A percentile compares a stretch with the other conserved stretches of the same genome.
Evolutionary conservation across 2,113 vertebrate species (phyloP).

Genomic region (Cichladusa arquata): DNA sequence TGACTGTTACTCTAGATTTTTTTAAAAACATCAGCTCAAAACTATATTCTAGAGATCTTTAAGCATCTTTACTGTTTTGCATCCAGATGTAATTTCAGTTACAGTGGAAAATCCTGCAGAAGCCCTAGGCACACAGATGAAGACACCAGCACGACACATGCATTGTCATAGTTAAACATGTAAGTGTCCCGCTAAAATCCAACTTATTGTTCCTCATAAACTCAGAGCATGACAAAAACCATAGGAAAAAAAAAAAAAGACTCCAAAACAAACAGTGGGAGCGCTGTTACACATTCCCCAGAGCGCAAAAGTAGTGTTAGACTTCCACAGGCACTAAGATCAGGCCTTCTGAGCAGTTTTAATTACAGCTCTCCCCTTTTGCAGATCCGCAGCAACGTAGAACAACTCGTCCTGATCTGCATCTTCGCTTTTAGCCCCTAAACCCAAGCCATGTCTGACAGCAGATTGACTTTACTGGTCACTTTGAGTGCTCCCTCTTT

Average conservation of each 20-base stretch:
- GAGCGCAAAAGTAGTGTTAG: neutral
- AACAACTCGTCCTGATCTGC: neutral
- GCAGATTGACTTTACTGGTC: neutral
- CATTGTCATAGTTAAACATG: accelerated
- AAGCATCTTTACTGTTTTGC: neutral
- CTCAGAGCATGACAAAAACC: neutral
- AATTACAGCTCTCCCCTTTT: neutral
- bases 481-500: neutral
- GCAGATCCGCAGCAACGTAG: accelerated
- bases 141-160: neutral
- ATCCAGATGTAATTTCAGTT: neutral
- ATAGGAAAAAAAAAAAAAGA: neutral
- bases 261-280: neutral
- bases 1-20: neutral
- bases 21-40: neutral
- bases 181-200: neutral
- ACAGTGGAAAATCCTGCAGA: neutral
- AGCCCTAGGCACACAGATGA: neutral
- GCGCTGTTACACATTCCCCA: neutral
- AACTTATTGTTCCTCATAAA: neutral
- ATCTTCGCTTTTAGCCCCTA: neutral
- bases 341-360: neutral
- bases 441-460: neutral
- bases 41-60: neutral
- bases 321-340: neutral